Evolutionary conservation across 2,113 vertebrate species (phyloP).

Genomic region (Candoia aspera): DNA sequence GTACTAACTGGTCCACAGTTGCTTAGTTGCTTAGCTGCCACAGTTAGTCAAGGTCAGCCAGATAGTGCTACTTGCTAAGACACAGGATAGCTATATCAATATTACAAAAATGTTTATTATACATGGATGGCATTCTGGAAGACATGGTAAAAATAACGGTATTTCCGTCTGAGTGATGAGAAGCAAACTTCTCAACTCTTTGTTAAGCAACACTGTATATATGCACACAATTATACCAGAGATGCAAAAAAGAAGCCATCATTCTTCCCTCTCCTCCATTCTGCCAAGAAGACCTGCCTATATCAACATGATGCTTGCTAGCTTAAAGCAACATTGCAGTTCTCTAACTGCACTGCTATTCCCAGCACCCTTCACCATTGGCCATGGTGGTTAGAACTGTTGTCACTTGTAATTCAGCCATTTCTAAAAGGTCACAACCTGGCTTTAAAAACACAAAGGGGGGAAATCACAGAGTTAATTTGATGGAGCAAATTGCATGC

Average conservation of each 20-base stretch:
- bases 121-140: not conserved
- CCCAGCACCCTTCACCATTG: not conserved
- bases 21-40: not conserved
- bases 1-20: not conserved
- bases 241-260: not conserved
- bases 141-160: not conserved
- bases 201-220: not conserved
- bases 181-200: not conserved
- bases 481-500: not conserved
- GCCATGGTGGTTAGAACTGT: not conserved
- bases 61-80: not conserved
- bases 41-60: not conserved
- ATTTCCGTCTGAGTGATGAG: not conserved
- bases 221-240: not conserved
- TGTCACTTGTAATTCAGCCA: not conserved
- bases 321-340: not conserved
- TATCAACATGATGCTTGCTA: not conserved
- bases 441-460: not conserved
- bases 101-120: not conserved
- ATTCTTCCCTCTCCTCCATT: not conserved
- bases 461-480: not conserved
- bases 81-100: not conserved
- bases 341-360: not conserved
- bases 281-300: not conserved
- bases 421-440: not conserved